Conservation (phyloP, 2,888 invertebrate genomes). For the Limnephilus lunatus region DNA sequence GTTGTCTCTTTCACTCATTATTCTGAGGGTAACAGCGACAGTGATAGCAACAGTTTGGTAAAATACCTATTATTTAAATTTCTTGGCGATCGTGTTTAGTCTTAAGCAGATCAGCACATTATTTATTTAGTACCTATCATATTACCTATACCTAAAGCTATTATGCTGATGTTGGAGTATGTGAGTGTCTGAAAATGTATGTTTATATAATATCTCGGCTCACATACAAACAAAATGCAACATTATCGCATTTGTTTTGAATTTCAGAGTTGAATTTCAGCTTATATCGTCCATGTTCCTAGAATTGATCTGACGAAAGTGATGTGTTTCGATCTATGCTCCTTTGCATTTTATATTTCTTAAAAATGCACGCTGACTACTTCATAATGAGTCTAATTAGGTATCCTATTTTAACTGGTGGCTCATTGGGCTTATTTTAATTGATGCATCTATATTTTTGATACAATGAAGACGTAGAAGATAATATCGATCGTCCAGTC, state of each 20-base stretch:
- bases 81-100: too few species aligned
- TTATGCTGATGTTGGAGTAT: neutral
- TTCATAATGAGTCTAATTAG: neutral
- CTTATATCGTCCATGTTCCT: neutral
- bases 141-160: neutral
- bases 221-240: neutral
- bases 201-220: neutral
- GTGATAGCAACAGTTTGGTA: too few species aligned
- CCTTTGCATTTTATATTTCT: neutral
- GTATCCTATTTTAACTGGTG: neutral
- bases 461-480: neutral
- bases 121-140: too few species aligned
- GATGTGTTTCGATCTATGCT: neutral
- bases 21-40: too few species aligned
- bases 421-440: neutral
- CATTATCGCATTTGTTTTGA: neutral
- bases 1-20: too few species aligned
- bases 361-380: neutral
- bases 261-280: neutral
- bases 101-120: too few species aligned
- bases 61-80: too few species aligned
- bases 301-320: neutral
- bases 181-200: too few species aligned
- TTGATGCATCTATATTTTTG: neutral
- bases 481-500: too few species aligned